These are phyloP conservation scores for Whitmania pigra DNA, from an alignment of 1,140 invertebrate genomes.

Conservation along the genomic window DNA sequence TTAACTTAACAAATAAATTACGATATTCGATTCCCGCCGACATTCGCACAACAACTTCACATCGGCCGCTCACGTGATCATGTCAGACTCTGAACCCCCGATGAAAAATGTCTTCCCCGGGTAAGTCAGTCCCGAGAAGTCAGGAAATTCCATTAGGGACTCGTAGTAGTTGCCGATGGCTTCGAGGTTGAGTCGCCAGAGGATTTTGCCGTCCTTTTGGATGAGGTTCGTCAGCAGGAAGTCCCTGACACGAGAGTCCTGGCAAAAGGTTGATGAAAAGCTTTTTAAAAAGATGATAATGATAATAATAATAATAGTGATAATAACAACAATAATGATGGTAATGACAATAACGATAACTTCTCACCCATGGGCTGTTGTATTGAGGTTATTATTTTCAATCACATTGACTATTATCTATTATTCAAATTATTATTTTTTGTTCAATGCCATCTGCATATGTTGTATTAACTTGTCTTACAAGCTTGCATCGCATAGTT, in stretches of 20 bases:
- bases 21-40: not conserved
- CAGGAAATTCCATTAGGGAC: slow-evolving; percentile 44
- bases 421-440: no score
- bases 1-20: not conserved
- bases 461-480: no score
- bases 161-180: slow-evolving; percentile 54
- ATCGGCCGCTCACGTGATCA: slow-evolving; percentile 52
- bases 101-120: slow-evolving; percentile 64
- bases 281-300: not conserved
- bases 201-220: slow-evolving; percentile 50
- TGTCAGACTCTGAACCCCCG: slow-evolving; percentile 63
- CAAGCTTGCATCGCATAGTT: no score
- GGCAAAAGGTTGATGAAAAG: not conserved
- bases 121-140: slow-evolving; percentile 40
- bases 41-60: not conserved
- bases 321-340: no score
- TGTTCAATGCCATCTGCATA: no score
- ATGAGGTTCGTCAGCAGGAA: slow-evolving; percentile 68
- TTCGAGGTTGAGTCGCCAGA: slow-evolving; percentile 62
- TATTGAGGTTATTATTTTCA: no score
- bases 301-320: not conserved
- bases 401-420: no score
- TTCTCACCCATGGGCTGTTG: no score
- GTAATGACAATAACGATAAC: no score
- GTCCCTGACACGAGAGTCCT: slow-evolving; percentile 46